Evolutionary conservation across 1,140 invertebrate species (phyloP).

Genomic region (Drosophila subobscura): DNA sequence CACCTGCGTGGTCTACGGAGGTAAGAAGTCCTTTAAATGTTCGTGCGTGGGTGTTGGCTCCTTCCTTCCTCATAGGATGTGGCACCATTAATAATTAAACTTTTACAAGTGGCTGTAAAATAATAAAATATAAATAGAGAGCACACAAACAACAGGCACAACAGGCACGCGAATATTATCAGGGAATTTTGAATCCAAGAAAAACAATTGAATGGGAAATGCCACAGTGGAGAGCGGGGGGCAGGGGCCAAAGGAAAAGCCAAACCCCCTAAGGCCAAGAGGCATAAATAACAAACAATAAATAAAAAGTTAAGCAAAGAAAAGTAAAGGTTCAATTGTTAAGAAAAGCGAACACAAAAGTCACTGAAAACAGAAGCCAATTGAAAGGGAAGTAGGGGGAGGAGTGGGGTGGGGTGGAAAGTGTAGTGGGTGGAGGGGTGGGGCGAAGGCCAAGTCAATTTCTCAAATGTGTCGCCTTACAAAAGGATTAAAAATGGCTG

Average conservation of each 20-base stretch:
- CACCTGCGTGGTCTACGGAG: slow-evolving; percentile 92
- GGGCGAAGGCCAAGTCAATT: slow-evolving; percentile 53
- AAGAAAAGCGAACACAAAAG: slow-evolving; percentile 40
- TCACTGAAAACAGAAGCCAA: slow-evolving; percentile 48
- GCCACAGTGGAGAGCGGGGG: too few species aligned
- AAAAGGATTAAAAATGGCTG: slow-evolving; percentile 61
- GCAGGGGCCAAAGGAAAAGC: slow-evolving; percentile 13
- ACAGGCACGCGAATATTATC: not conserved
- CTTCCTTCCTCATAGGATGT: not conserved
- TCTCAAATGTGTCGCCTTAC: slow-evolving; percentile 64
- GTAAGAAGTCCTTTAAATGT: slow-evolving; percentile 86
- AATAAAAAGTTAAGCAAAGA: slow-evolving; percentile 41
- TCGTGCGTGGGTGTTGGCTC: too few species aligned
- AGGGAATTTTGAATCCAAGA: not conserved
- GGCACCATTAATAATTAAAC: slow-evolving; percentile 62
- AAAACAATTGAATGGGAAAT: slow-evolving; percentile 37
- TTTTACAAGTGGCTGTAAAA: slow-evolving; percentile 63
- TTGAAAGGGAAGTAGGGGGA: slow-evolving; percentile 39
- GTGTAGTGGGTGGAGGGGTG: slow-evolving; percentile 2
- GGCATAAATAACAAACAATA: slow-evolving; percentile 72
- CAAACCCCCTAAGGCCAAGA: slow-evolving; percentile 32
- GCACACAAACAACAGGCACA: slow-evolving; percentile 11
- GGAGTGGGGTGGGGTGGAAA: slow-evolving; percentile 9
- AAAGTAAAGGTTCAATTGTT: slow-evolving; percentile 67
- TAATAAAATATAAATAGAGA: slow-evolving; percentile 52